Percentiles rank a stretch among this genome's conserved stretches.
Conservation (phyloP, 2,797 vertebrate genomes). For the Periophthalmus magnuspinnatus region DNA sequence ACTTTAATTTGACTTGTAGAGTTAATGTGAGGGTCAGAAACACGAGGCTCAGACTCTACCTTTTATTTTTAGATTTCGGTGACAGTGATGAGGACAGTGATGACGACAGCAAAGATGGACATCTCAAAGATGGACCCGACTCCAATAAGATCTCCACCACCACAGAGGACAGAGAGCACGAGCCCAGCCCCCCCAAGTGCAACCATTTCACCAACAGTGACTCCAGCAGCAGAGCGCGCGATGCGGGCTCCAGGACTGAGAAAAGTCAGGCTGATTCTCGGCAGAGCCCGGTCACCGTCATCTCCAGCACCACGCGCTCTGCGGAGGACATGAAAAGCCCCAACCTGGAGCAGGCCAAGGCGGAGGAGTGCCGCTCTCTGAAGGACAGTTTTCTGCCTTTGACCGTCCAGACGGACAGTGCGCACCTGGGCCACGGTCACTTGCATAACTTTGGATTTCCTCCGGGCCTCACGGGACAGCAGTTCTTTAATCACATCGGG, state of each 20-base stretch:
- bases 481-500: constrained; percentile 91
- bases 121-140: constrained; percentile 82
- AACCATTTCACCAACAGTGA: constrained; percentile 67
- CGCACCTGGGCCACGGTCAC: constrained; percentile 84
- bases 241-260: constrained; percentile 76
- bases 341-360: constrained; percentile 76
- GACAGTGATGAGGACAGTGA: constrained; percentile 96
- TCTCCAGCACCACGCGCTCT: constrained; percentile 88
- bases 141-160: constrained; percentile 91
- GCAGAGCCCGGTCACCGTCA: constrained; percentile 90
- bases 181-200: constrained; percentile 75
- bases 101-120: constrained; percentile 90
- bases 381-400: constrained; percentile 89
- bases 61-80: constrained; percentile 81
- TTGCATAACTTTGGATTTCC: constrained; percentile 92
- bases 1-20: neutral
- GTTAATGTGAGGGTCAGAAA: too few relatives aligned
- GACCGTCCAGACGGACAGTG: constrained; percentile 88
- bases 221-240: constrained; percentile 67
- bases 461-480: constrained; percentile 87
- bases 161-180: constrained; percentile 84
- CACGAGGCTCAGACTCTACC: neutral
- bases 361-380: constrained; percentile 82
- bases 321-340: constrained; percentile 84
- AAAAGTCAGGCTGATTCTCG: constrained; percentile 88